A percentile compares a stretch with the other conserved stretches of the same genome.
These are phyloP conservation scores for Lasioglossum pauxillum DNA, from an alignment of 2,888 invertebrate species.

Conservation along the genomic window DNA sequence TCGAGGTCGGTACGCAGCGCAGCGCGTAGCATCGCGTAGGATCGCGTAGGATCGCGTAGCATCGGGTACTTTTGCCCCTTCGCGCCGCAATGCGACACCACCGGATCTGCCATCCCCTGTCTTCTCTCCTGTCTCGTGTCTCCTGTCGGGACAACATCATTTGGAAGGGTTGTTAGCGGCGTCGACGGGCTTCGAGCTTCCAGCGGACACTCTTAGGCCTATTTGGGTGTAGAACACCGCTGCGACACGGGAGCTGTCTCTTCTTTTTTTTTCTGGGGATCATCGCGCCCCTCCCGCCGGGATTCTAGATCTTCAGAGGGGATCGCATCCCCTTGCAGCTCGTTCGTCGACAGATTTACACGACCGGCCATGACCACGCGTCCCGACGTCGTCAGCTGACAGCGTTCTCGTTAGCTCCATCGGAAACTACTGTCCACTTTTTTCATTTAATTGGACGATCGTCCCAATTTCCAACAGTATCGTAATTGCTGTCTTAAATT, in stretches of 20 bases:
- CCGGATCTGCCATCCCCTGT: constrained; percentile 63
- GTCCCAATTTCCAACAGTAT: not conserved
- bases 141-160: constrained; percentile 47
- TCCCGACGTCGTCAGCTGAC: not conserved
- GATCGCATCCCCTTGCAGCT: not conserved
- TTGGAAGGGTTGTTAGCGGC: constrained; percentile 19
- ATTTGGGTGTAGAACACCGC: not conserved
- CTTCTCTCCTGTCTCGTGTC: constrained; percentile 52
- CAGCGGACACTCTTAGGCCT: constrained; percentile 6
- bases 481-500: not conserved
- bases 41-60: not conserved
- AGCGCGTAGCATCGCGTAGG: not conserved
- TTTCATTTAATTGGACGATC: not conserved
- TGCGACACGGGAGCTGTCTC: not conserved
- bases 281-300: not conserved
- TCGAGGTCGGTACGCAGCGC: constrained; percentile 72
- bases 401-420: not conserved
- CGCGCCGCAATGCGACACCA: constrained; percentile 83
- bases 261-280: not conserved
- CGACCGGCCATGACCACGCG: not conserved
- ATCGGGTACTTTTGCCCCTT: constrained; percentile 67
- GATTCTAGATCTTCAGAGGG: not conserved
- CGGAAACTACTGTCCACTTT: not conserved
- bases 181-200: constrained; percentile 3
- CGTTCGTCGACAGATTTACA: not conserved